These are phyloP conservation scores for Miniopterus natalensis DNA, from an alignment of 2,113 vertebrate genomes.

Conservation along the genomic window DNA sequence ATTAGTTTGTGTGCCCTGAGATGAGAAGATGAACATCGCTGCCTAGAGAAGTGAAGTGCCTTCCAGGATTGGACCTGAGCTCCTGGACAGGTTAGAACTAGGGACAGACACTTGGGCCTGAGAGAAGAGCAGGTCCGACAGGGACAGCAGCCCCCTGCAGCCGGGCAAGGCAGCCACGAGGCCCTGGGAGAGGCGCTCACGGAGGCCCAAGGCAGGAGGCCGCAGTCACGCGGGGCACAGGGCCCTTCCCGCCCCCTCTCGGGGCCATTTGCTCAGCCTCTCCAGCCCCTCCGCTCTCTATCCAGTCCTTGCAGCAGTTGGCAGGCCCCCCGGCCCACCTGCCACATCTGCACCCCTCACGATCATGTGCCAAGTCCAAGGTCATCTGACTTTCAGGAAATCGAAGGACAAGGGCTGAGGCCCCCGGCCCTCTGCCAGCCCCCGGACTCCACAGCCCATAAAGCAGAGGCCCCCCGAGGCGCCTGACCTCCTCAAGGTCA, in stretches of 20 bases:
- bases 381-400: constrained; percentile 58
- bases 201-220: not conserved
- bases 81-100: not conserved
- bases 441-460: not conserved
- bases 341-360: not conserved
- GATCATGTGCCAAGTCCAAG: not conserved
- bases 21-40: not conserved
- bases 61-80: not conserved
- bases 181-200: not conserved
- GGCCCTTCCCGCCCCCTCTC: not conserved
- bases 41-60: not conserved
- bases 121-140: not conserved
- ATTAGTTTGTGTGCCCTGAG: not conserved
- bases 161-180: not conserved
- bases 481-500: not conserved
- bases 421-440: too few species aligned
- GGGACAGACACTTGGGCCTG: fast-evolving
- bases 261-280: not conserved
- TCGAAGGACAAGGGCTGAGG: constrained; percentile 34
- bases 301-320: not conserved
- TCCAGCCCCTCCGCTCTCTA: not conserved
- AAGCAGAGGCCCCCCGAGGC: not conserved
- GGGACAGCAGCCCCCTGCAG: fast-evolving
- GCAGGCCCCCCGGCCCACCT: not conserved
- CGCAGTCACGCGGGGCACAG: not conserved